Evolutionary conservation across 2,113 vertebrate genomes (phyloP).

Genomic region (Equus quagga): DNA sequence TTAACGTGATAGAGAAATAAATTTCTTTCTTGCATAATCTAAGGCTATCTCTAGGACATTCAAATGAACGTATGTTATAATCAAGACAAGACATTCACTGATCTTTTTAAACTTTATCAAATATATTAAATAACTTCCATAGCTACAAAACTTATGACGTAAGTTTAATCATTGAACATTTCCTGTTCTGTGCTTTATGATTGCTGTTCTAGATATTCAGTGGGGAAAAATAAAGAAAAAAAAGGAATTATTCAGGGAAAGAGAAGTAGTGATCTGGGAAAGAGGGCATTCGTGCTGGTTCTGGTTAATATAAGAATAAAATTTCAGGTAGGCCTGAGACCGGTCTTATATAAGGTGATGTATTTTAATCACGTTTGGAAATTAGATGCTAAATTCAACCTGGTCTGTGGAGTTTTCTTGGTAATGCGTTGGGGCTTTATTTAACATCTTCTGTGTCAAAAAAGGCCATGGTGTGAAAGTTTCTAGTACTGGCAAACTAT

Average conservation of each 20-base stretch:
- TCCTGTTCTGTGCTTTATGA: not conserved
- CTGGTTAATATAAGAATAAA: not conserved
- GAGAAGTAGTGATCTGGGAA: not conserved
- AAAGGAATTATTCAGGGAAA: not conserved
- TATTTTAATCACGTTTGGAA: not conserved
- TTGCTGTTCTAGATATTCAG: not conserved
- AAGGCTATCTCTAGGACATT: not conserved
- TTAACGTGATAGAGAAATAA: not conserved
- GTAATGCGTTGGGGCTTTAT: not conserved
- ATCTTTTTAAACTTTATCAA: slow-evolving; percentile 10
- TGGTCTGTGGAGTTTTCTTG: not conserved
- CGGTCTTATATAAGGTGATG: not conserved
- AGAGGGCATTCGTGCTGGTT: not conserved
- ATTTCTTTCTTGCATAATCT: not conserved
- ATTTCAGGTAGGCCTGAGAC: not conserved
- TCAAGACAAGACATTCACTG: not conserved
- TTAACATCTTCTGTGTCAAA: not conserved
- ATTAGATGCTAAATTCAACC: not conserved
- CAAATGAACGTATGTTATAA: not conserved
- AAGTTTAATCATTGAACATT: not conserved
- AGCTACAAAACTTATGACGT: not conserved
- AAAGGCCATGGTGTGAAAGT: not conserved
- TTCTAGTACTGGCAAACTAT: not conserved
- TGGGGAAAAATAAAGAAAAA: not conserved
- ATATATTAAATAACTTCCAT: not conserved